These are phyloP conservation scores for Callipepla californica DNA, from an alignment of 2,113 vertebrate species.

Conservation along the genomic window DNA sequence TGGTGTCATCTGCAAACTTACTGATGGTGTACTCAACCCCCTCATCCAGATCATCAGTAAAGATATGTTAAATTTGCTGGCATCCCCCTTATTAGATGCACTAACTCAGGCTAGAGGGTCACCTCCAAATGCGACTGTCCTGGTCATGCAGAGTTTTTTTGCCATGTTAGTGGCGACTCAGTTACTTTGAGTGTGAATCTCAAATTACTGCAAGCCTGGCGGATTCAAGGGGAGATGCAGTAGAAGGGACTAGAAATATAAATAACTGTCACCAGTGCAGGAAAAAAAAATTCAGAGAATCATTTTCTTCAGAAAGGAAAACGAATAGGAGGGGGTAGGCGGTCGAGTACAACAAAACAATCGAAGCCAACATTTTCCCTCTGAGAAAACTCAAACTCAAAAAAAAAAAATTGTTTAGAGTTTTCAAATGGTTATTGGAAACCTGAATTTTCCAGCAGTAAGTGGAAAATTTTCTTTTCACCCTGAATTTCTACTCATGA, in stretches of 20 bases:
- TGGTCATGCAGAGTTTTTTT: slow-evolving; percentile 11
- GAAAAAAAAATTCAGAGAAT: not conserved
- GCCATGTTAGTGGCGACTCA: slow-evolving; percentile 43
- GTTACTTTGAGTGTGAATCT: slow-evolving; percentile 57
- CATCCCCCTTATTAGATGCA: not conserved
- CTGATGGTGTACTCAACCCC: too few relatives aligned
- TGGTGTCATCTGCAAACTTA: too few relatives aligned
- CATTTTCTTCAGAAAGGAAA: not conserved
- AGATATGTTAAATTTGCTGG: not conserved
- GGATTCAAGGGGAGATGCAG: not conserved
- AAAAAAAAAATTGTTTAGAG: not conserved
- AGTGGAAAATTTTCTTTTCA: not conserved
- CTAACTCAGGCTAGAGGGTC: slow-evolving; percentile 10
- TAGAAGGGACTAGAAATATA: slow-evolving; percentile 36
- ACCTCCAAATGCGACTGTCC: slow-evolving; percentile 47
- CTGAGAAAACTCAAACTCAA: not conserved
- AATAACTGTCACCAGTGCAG: not conserved
- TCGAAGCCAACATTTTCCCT: not conserved
- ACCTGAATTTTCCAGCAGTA: not conserved
- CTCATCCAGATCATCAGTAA: too few relatives aligned
- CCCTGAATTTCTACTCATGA: not conserved
- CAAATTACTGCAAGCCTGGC: slow-evolving; percentile 61
- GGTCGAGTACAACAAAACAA: not conserved
- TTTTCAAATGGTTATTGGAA: not conserved
- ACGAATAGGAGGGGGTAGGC: not conserved